These are phyloP conservation scores for Dipodomys spectabilis DNA, from an alignment of 2,113 vertebrate species.

Conservation along the genomic window DNA sequence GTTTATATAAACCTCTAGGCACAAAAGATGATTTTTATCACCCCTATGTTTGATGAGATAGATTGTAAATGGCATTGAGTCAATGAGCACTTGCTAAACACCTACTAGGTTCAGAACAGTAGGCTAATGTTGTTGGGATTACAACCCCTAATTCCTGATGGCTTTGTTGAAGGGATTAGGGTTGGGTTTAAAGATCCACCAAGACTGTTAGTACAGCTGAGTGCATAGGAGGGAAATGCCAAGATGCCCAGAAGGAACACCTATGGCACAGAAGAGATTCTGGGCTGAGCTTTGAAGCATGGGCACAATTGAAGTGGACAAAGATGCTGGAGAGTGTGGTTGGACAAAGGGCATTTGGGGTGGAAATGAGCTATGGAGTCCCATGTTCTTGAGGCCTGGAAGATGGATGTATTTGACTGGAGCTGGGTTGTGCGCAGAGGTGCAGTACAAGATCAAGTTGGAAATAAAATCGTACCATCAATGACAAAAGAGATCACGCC, in stretches of 20 bases:
- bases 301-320: neutral
- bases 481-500: neutral
- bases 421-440: neutral
- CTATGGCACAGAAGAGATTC: neutral
- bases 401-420: neutral
- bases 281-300: neutral
- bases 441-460: neutral
- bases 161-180: too few relatives aligned
- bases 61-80: neutral
- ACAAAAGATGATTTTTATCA: neutral
- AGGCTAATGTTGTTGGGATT: neutral
- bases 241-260: neutral
- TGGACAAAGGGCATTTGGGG: neutral
- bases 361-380: neutral
- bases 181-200: neutral
- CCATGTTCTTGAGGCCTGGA: neutral
- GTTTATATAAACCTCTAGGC: neutral
- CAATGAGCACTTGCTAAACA: neutral
- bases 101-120: neutral
- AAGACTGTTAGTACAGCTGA: neutral
- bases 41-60: neutral
- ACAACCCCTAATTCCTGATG: too few relatives aligned
- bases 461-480: neutral
- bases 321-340: neutral
- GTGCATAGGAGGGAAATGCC: neutral